These are phyloP conservation scores for Peromyscus eremicus DNA, from an alignment of 2,797 vertebrate genomes.

Conservation along the genomic window DNA sequence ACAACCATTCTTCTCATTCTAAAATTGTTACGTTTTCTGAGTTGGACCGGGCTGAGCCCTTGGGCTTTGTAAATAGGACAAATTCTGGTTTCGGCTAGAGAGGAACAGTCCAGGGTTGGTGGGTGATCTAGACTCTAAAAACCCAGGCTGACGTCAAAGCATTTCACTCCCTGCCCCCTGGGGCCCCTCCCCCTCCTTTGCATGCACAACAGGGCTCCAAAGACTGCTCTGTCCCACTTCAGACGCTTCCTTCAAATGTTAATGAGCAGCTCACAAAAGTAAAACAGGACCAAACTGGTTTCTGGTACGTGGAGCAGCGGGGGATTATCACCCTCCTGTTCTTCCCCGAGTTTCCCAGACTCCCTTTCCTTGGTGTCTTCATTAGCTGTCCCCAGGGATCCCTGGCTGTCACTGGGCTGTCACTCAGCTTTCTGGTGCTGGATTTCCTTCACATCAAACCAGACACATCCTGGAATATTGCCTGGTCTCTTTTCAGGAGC, in stretches of 20 bases:
- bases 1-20: background rate
- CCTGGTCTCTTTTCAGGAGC: background rate
- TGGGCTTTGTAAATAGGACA: background rate
- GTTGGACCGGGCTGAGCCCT: background rate
- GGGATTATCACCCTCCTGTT: background rate
- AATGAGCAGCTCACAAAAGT: conserved; percentile 63
- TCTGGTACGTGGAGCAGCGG: background rate
- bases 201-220: background rate
- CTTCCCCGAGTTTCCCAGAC: background rate
- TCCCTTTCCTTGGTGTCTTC: background rate
- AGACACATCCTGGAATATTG: background rate
- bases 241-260: conserved; percentile 69
- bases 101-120: background rate
- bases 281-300: conserved; percentile 44
- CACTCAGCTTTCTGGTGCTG: background rate
- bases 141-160: background rate
- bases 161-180: background rate
- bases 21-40: conserved; percentile 18
- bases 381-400: background rate
- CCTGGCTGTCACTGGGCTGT: background rate
- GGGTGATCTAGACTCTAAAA: background rate
- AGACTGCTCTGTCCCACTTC: background rate
- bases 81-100: background rate
- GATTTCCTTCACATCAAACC: background rate
- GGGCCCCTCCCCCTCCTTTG: too few species aligned